Evolutionary conservation across 2,797 vertebrate species (phyloP), one percentile per base, ranked within the genome.

Genomic region (Cirrhinus molitorella): DNA sequence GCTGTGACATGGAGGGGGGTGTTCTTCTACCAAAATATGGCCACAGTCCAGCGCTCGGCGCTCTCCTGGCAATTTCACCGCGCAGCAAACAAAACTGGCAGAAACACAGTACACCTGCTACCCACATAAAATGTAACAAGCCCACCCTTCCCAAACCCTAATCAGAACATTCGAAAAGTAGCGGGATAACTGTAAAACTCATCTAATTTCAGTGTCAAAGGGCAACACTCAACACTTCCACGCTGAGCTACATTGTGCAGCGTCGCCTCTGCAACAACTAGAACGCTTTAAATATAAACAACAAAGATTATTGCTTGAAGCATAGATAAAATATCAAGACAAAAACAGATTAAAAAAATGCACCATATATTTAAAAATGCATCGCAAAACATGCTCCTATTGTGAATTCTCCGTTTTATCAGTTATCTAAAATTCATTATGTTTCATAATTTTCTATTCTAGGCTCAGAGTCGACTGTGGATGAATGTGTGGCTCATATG

Each of bases 41-140:
- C 94, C 74, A 68, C 86, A 5, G 85, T 92, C 93, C 94, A 94
- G 89, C 75, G 83, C 90, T 85, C 90, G 67, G 68, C 90, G 84
- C 90, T 82, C 89, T 93, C 92, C 92, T 93, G 90, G 90, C 90
- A 92, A 92, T 94, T 92, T 93, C 89, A 89, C 87, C 88, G 85
- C 91, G 90, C 90, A 89, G 91, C 89, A 87, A 90, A 90, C 90
- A 90, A 92, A 94, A 93, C 93, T 94, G 94, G 94, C 94, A 94
- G 88, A 80, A 10, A 67, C 88, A 85, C 87, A 34, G 76, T 92
- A 93, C 95, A 94, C 93, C 94, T 94, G 94, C 94, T 94, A 92
- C 93, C 92, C 82, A 81, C 66, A 87, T 51, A 83, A 65, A 66
- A 75, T 55, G 19, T 57, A 67, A 83, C 81, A 49, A 82, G 34